Percentiles rank a stretch among this genome's conserved stretches.
phyloP scores from a whole-genome alignment of 2,888 invertebrate genomes.

The Syrphus vitripennis region DNA sequence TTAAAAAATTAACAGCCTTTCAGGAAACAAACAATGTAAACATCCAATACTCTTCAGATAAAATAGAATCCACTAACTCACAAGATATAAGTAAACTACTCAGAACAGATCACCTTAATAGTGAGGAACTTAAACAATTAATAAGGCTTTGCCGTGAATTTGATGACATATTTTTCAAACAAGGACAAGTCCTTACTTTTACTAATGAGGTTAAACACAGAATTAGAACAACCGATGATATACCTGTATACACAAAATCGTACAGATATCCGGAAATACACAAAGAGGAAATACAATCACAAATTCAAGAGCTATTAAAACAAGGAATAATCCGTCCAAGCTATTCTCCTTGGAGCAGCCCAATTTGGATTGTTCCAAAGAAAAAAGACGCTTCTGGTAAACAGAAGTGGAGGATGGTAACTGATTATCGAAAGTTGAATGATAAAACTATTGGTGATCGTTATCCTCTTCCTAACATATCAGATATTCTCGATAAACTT shows the following conservation, averaged over 20 bases:
- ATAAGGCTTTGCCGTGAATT: not conserved
- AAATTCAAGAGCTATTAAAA: too few species aligned
- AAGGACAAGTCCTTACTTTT: not conserved
- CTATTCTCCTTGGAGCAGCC: too few species aligned
- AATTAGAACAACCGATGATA: not conserved
- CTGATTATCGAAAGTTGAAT: too few species aligned
- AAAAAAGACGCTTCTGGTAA: too few species aligned
- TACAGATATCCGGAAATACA: slow-evolving; percentile 17
- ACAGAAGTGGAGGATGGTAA: too few species aligned
- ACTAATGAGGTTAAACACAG: not conserved
- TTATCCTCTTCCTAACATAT: slow-evolving; percentile 2
- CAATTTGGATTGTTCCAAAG: too few species aligned
- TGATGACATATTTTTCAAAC: not conserved
- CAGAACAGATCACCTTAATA: not conserved
- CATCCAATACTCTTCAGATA: not conserved
- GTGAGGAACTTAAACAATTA: not conserved
- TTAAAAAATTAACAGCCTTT: not conserved
- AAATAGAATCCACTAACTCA: not conserved
- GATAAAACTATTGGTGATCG: slow-evolving; percentile 8
- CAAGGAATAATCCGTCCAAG: too few species aligned
- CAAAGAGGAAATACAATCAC: too few species aligned
- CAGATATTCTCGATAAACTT: slow-evolving; percentile 1
- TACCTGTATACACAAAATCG: not conserved
- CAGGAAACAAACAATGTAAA: not conserved
- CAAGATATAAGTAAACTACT: not conserved